Percentiles rank a stretch among this genome's conserved stretches.
phyloP scores from a whole-genome alignment of 1,140 invertebrate species.

The Dryas iulia region DNA sequence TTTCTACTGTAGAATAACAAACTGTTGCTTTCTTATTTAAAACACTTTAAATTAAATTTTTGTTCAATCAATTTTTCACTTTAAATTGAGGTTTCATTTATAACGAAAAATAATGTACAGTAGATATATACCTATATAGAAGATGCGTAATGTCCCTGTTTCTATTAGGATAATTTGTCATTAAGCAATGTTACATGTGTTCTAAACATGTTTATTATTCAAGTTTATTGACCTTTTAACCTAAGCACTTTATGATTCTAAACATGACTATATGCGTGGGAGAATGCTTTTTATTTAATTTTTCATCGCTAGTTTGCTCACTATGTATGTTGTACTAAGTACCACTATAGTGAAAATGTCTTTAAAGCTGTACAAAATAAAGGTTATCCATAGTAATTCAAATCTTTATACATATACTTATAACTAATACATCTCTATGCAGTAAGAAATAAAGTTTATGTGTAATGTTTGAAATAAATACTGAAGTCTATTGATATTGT shows the following conservation, averaged over 20 bases:
- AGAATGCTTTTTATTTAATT: conserved; percentile 1
- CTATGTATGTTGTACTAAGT: too few species aligned
- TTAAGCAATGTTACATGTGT: not conserved
- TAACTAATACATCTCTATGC: too few species aligned
- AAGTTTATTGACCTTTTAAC: conserved; percentile 27
- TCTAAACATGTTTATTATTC: conserved; percentile 14
- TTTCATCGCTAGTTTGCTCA: not conserved
- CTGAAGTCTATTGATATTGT: too few species aligned
- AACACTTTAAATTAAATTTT: not conserved
- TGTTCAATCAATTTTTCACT: too few species aligned
- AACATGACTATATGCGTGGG: conserved; percentile 19
- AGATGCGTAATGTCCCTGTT: not conserved
- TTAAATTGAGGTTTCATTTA: not conserved
- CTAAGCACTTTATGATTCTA: conserved; percentile 22
- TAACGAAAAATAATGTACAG: not conserved
- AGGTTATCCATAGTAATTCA: too few species aligned
- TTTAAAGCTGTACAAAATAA: too few species aligned
- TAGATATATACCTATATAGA: not conserved
- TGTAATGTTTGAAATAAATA: too few species aligned
- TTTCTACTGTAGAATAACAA: conserved; percentile 28
- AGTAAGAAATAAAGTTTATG: too few species aligned
- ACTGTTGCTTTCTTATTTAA: conserved; percentile 11
- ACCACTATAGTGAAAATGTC: too few species aligned
- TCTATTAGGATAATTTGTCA: not conserved
- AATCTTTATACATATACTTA: too few species aligned